Evolutionary conservation across 2,888 invertebrate genomes (phyloP).

Genomic region (Hypsopygia costalis): DNA sequence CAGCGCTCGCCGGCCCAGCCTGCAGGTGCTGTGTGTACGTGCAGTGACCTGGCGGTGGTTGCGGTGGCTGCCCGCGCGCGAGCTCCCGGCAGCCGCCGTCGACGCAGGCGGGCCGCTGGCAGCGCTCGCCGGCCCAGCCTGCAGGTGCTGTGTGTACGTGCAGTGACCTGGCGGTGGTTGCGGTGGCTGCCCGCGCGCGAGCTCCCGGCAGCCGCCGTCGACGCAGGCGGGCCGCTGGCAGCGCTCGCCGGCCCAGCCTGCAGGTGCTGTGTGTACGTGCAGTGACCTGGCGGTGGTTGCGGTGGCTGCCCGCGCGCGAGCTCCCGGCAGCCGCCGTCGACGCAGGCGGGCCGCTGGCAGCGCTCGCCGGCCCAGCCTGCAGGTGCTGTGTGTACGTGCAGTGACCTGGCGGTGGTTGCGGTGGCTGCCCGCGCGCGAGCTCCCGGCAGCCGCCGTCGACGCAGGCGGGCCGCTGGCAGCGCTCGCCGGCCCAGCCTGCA

Average conservation of each 20-base stretch:
- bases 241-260: conserved; percentile 82
- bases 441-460: conserved; percentile 77
- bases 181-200: conserved; percentile 66
- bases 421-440: conserved; percentile 72
- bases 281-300: too few species aligned
- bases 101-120: conserved; percentile 85
- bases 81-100: conserved; percentile 80
- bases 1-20: conserved; percentile 83
- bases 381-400: conserved; percentile 24
- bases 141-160: conserved; percentile 24
- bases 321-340: conserved; percentile 76
- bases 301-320: conserved; percentile 72
- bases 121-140: conserved; percentile 77
- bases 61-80: conserved; percentile 58
- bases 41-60: too few species aligned
- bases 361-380: conserved; percentile 82
- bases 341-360: conserved; percentile 86
- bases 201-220: conserved; percentile 78
- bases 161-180: too few species aligned
- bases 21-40: conserved; percentile 24
- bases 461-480: conserved; percentile 86
- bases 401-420: too few species aligned
- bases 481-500: conserved; percentile 78
- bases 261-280: conserved; percentile 24
- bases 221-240: conserved; percentile 86